Evolutionary conservation across 2,888 invertebrate genomes (phyloP).

Genomic region (Lycaena phlaeas): DNA sequence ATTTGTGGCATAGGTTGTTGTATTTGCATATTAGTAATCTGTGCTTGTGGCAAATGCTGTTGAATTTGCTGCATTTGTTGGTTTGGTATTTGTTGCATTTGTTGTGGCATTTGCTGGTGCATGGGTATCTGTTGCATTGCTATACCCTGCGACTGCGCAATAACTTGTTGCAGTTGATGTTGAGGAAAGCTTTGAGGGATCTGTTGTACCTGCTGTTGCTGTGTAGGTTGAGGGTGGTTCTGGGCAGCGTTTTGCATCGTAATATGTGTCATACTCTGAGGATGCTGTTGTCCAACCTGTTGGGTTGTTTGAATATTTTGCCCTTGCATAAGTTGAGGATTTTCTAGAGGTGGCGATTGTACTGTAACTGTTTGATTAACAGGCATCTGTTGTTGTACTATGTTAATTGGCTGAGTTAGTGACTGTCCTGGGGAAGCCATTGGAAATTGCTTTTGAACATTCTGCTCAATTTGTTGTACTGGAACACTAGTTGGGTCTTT

Average conservation of each 20-base stretch:
- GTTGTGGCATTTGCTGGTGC: conserved; percentile 68
- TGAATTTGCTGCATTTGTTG: conserved; percentile 70
- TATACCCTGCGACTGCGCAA: conserved; percentile 63
- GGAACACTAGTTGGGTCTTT: conserved; percentile 64
- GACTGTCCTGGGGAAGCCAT: conserved; percentile 69
- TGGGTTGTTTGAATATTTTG: conserved; percentile 54
- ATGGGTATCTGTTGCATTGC: conserved; percentile 69
- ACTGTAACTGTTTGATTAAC: conserved; percentile 60
- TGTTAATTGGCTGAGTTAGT: conserved; percentile 59
- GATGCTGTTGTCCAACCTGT: conserved; percentile 61
- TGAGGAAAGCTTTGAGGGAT: conserved; percentile 70
- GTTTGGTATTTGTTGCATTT: conserved; percentile 67
- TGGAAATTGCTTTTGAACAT: conserved; percentile 64
- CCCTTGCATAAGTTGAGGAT: conserved; percentile 64
- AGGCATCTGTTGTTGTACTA: conserved; percentile 60
- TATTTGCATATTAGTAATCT: conserved; percentile 65
- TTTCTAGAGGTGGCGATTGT: conserved; percentile 66
- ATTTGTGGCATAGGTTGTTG: conserved; percentile 68
- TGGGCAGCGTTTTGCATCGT: conserved; percentile 58
- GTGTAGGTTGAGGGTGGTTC: conserved; percentile 47
- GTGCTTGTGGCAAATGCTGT: conserved; percentile 61
- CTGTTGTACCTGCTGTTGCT: conserved; percentile 65
- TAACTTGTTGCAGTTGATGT: conserved; percentile 67
- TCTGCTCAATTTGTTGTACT: conserved; percentile 64
- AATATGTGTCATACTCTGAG: conserved; percentile 69